Base-by-base conservation (phyloP, 2,888 invertebrate genomes). In the Nemotelus pantherinus region DNA sequence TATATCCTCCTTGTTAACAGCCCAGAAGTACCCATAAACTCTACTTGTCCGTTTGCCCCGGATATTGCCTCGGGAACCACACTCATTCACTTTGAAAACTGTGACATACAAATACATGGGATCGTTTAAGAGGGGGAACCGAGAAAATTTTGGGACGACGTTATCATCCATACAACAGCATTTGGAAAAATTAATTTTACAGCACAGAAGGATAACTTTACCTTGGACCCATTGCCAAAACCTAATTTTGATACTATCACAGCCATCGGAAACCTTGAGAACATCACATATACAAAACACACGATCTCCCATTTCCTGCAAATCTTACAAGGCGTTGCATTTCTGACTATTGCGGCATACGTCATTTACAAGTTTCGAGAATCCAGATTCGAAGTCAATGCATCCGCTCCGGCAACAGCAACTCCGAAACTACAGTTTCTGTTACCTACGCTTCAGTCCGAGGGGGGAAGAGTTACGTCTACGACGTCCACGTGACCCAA, bases 121-220 rank as follows among this genome's bases (percentile, higher is more conserved):
- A 60, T 75, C 25, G 41, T 0, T 5, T 75, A 75, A 2, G 60
- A 60, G 41, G 50, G 75, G 44, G n/a, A 75, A 41, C 60, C 60
- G 3, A 47, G 47, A 60, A 3, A 10, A 64, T 75, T 75, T 3
- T 75, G 75, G 75, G 60, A 75, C 3, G 43, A 75, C 10, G 0
- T 75, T 9, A 60, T 48, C 53, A 75, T 75, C 48, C 75, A 60
- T 10, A 2, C n/a, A 4, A 7, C 48, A 39, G 10, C 0, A 10
- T 63, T 48, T 47, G 43, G 55, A 47, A 71, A 53, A 53, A 71
- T 71, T 39, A 71, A 71, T n/a, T 55, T 1, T n/a, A 71, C 53
- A 5, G 10, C 25, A 43, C 5, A 5, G 3, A 58, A 7, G 39
- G 39, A 50, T 25, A 74, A 43, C n/a, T 53, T 1, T 10, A 72